These are phyloP conservation scores for Champsocephalus esox DNA, from an alignment of 2,797 vertebrate genomes.

Conservation along the genomic window DNA sequence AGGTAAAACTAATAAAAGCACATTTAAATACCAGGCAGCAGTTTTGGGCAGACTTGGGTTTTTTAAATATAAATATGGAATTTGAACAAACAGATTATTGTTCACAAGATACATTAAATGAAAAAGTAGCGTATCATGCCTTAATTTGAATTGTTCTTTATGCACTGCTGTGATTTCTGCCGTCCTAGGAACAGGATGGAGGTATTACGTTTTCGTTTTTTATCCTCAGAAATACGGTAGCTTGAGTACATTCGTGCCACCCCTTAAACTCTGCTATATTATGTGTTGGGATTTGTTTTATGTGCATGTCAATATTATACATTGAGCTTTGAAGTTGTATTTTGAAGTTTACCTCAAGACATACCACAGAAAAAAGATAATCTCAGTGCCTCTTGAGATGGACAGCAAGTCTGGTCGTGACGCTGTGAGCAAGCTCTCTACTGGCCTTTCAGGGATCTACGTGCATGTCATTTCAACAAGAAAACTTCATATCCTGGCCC, in stretches of 20 bases:
- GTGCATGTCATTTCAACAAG: conserved; percentile 83
- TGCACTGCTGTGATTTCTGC: neutral
- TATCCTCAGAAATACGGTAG: neutral
- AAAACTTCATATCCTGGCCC: conserved; percentile 76
- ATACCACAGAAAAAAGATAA: conserved; percentile 52
- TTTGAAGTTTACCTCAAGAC: conserved; percentile 26
- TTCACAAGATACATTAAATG: conserved; percentile 49
- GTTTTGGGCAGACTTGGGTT: conserved; percentile 35
- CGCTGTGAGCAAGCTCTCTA: conserved; percentile 63
- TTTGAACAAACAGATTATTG: conserved; percentile 40
- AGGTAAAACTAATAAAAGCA: conserved; percentile 65
- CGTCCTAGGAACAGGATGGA: neutral
- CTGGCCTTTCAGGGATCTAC: conserved; percentile 82
- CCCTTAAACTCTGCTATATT: neutral
- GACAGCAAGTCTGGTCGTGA: conserved; percentile 73
- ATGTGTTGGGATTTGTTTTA: conserved; percentile 12
- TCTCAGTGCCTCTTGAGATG: conserved; percentile 71
- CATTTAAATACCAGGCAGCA: conserved; percentile 41
- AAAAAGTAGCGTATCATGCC: conserved; percentile 33
- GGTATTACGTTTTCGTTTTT: conserved; percentile 6
- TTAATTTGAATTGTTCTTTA: conserved; percentile 29
- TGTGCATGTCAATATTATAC: conserved; percentile 2
- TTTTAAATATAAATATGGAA: conserved; percentile 4
- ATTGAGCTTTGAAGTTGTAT: conserved; percentile 28
- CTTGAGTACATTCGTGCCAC: neutral